phyloP scores from a whole-genome alignment of 1,140 invertebrate species.

The Heliconius hewitsoni region DNA sequence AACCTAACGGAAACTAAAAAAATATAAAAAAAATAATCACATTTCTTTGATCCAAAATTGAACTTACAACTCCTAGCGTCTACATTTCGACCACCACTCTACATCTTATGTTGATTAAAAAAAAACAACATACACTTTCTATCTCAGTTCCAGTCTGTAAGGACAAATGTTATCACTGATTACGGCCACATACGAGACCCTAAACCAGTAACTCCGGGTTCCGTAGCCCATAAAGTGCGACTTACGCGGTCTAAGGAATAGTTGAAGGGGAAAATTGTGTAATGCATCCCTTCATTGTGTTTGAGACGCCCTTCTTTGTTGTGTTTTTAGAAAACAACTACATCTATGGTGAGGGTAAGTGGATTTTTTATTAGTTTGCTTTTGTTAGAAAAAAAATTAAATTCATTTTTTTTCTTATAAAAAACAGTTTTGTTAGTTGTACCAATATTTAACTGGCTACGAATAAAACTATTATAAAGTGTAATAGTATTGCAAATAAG shows the following conservation, averaged over 20 bases:
- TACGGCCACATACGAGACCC: constrained; percentile 52
- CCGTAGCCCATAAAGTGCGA: constrained; percentile 57
- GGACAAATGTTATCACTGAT: constrained; percentile 50
- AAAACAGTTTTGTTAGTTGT: too few relatives aligned
- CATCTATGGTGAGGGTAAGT: background rate
- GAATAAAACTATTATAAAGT: background rate
- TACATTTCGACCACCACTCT: too few relatives aligned
- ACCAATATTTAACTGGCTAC: too few relatives aligned
- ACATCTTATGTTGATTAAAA: background rate
- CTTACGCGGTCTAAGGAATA: constrained; percentile 43
- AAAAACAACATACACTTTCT: background rate
- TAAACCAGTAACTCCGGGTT: constrained; percentile 50
- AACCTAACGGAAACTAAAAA: too few relatives aligned
- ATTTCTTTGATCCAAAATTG: too few relatives aligned
- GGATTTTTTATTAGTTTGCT: background rate
- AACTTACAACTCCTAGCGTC: too few relatives aligned
- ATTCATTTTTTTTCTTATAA: too few relatives aligned
- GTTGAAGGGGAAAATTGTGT: constrained; percentile 26
- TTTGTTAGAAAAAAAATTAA: too few relatives aligned
- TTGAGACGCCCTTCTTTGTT: constrained; percentile 14
- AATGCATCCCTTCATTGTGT: constrained; percentile 20
- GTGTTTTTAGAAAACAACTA: constrained; percentile 5
- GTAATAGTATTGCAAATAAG: too few relatives aligned
- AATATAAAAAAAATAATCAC: too few relatives aligned
- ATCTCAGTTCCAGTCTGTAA: background rate